These are phyloP conservation scores for Dexiosoma caninum DNA, from an alignment of 2,888 invertebrate species.

Conservation along the genomic window DNA sequence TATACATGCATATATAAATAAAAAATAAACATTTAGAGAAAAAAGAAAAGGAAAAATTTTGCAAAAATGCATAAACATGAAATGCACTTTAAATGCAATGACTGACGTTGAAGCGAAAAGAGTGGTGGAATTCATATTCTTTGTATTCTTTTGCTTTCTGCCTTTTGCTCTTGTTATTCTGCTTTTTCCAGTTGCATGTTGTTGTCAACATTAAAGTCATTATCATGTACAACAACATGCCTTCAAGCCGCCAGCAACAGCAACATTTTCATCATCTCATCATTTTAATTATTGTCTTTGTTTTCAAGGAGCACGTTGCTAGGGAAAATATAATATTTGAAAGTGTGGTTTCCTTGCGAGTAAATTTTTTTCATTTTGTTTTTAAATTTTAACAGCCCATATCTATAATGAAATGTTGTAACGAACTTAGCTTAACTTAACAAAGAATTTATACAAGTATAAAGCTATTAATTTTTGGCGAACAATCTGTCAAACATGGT, in stretches of 20 bases:
- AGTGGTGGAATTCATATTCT: conserved; percentile 34
- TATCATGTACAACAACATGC: conserved; percentile 41
- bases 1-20: background rate
- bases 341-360: conserved; percentile 3
- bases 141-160: background rate
- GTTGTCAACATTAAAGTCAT: conserved; percentile 58
- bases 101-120: conserved; percentile 39
- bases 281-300: conserved; percentile 41
- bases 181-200: conserved; percentile 10
- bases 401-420: too few relatives aligned
- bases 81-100: conserved; percentile 57
- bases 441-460: too few relatives aligned
- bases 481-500: too few relatives aligned
- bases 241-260: conserved; percentile 7
- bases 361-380: too few relatives aligned
- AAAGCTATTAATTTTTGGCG: too few relatives aligned
- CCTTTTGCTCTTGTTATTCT: background rate
- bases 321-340: conserved; percentile 3
- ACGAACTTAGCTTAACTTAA: too few relatives aligned
- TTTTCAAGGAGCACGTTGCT: background rate
- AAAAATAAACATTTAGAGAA: background rate
- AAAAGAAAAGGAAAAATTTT: background rate
- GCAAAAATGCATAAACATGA: conserved; percentile 50
- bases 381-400: too few relatives aligned
- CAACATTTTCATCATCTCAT: conserved; percentile 27